Conservation (phyloP, 2,888 invertebrate species). For the Megaustenia siamemsis region DNA sequence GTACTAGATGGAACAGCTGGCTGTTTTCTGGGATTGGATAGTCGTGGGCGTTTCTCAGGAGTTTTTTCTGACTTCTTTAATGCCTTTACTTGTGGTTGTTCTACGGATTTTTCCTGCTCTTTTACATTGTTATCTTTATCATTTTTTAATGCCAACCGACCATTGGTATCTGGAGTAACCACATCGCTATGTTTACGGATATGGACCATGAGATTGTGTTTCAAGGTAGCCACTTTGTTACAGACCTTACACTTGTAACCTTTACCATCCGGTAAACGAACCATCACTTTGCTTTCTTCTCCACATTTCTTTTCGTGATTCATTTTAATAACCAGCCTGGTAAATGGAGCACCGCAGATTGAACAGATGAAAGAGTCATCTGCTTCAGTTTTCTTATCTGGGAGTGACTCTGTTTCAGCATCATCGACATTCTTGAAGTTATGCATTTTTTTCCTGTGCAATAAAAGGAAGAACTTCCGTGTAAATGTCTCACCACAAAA, state of each 20-base stretch:
- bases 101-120: background rate
- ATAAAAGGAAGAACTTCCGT: conserved; percentile 41
- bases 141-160: background rate
- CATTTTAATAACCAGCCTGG: conserved; percentile 50
- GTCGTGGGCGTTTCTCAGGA: conserved; percentile 1
- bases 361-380: conserved; percentile 26
- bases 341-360: conserved; percentile 44
- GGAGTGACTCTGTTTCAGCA: background rate
- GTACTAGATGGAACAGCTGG: background rate
- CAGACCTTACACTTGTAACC: conserved; percentile 53
- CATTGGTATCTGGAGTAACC: conserved; percentile 1
- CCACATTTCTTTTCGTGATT: conserved; percentile 53
- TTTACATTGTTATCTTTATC: background rate
- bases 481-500: conserved; percentile 46
- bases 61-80: background rate
- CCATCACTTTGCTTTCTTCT: conserved; percentile 52
- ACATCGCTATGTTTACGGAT: conserved; percentile 43
- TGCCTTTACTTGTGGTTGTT: background rate
- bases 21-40: background rate
- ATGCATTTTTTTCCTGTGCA: conserved; percentile 44
- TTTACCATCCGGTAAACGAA: conserved; percentile 37
- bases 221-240: conserved; percentile 46
- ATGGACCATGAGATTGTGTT: conserved; percentile 54
- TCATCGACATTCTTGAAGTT: background rate
- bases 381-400: background rate